phyloP scores from a whole-genome alignment of 1,140 invertebrate species.

The Atta colombica region DNA sequence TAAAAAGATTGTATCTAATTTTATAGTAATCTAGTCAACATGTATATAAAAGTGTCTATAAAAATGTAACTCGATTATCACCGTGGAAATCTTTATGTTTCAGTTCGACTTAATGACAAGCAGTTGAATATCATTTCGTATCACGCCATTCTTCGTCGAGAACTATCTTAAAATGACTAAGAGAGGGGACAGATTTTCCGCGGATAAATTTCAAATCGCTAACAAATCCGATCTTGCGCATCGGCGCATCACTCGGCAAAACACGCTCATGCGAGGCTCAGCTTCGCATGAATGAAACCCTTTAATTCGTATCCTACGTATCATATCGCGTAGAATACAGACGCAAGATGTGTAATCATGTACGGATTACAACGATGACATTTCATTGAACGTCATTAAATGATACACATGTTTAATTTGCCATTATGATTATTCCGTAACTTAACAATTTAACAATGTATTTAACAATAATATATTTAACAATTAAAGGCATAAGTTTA shows the following conservation, averaged over 20 bases:
- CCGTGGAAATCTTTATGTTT: slow-evolving; percentile 6
- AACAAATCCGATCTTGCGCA: slow-evolving; percentile 84
- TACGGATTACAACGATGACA: slow-evolving; percentile 70
- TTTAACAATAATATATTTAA: not conserved
- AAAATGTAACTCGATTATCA: slow-evolving; percentile 9
- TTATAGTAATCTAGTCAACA: not conserved
- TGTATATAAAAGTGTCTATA: not conserved
- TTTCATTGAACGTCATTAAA: slow-evolving; percentile 56
- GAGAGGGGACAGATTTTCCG: slow-evolving; percentile 81
- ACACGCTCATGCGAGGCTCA: slow-evolving; percentile 41
- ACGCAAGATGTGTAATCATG: slow-evolving; percentile 82
- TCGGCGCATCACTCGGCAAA: slow-evolving; percentile 77
- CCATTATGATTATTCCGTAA: not conserved
- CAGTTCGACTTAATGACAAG: not conserved
- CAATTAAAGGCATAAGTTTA: not conserved
- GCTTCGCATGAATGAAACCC: slow-evolving; percentile 76
- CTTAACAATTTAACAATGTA: not conserved
- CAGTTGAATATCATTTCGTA: not conserved
- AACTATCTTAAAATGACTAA: not conserved
- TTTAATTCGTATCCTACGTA: slow-evolving; percentile 70
- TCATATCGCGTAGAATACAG: slow-evolving; percentile 79
- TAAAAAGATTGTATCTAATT: not conserved
- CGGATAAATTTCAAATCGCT: slow-evolving; percentile 85
- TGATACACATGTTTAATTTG: slow-evolving; percentile 24
- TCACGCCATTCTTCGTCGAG: not conserved